A percentile compares a stretch with the other conserved stretches of the same genome.
phyloP scores from a whole-genome alignment of 2,113 vertebrate genomes.

The Actenoides hombroni region DNA sequence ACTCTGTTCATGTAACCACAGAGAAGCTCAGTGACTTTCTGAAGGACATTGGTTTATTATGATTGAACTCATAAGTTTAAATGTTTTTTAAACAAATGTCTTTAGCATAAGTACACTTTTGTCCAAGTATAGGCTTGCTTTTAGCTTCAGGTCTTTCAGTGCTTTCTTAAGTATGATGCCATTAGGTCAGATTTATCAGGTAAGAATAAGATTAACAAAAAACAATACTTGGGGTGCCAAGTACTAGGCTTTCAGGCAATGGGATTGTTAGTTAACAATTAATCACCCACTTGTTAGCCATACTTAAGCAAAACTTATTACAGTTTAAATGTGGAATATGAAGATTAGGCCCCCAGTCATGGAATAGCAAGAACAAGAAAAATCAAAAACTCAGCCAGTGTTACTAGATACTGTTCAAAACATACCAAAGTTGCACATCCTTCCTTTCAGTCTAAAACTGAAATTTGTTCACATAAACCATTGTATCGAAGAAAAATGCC shows the following conservation, averaged over 20 bases:
- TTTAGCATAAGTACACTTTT: constrained; percentile 33
- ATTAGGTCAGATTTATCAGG: constrained; percentile 40
- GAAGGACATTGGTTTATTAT: constrained; percentile 32
- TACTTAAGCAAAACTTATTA: neutral
- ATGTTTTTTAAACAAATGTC: constrained; percentile 39
- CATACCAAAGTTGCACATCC: neutral
- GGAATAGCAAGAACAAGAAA: neutral
- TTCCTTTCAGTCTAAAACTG: neutral
- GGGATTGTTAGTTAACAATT: constrained; percentile 29
- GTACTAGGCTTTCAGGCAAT: constrained; percentile 1
- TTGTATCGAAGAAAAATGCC: neutral
- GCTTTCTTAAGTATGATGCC: constrained; percentile 22
- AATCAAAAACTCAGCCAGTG: neutral
- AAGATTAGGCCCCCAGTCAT: neutral
- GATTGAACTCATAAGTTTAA: constrained; percentile 20
- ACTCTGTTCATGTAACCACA: neutral
- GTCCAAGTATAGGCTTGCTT: neutral
- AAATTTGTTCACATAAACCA: neutral
- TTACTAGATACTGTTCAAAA: neutral
- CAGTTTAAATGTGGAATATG: neutral
- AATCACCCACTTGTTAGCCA: constrained; percentile 4
- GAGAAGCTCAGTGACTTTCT: constrained; percentile 30
- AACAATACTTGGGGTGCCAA: neutral
- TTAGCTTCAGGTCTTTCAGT: neutral
- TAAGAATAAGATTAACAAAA: constrained; percentile 50